Conservation (phyloP, 2,113 vertebrate species). For the Cryptomyrus ogoouensis region DNA sequence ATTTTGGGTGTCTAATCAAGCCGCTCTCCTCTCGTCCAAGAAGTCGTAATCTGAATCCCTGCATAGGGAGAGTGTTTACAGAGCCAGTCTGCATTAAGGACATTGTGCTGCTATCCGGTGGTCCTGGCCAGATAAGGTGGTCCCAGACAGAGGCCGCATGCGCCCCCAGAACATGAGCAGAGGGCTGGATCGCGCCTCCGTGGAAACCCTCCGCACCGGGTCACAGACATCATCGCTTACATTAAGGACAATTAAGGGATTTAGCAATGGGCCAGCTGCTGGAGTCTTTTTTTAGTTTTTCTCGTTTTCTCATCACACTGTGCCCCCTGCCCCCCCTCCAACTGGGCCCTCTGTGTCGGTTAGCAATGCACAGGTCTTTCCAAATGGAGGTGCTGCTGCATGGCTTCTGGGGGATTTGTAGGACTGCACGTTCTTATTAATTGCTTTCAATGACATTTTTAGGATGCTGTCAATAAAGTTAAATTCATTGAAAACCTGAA, state of each 20-base stretch:
- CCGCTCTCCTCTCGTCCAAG: neutral
- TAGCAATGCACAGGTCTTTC: neutral
- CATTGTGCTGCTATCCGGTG: constrained; percentile 11
- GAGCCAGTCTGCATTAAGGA: neutral
- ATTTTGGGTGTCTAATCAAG: neutral
- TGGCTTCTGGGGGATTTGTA: constrained; percentile 9
- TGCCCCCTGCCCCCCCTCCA: too few species aligned
- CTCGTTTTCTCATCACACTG: neutral
- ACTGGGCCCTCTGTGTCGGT: neutral
- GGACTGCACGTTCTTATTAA: constrained; percentile 31
- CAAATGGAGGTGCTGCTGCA: neutral
- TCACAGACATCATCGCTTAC: constrained; percentile 32
- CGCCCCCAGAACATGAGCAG: neutral
- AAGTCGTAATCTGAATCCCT: constrained; percentile 19
- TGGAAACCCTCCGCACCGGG: constrained; percentile 15
- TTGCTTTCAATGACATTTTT: constrained; percentile 6
- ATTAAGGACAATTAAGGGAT: constrained; percentile 40
- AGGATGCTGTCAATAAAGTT: neutral
- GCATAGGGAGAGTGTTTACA: constrained; percentile 21
- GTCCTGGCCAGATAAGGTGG: constrained; percentile 19
- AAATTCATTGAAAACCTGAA: neutral
- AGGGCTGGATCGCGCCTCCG: constrained; percentile 5
- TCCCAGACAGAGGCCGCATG: neutral
- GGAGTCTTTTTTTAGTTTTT: neutral
- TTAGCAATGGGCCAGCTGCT: constrained; percentile 9